Conservation (phyloP, 2,113 vertebrate species). For the crab-eating macaque (Macaca fascicularis) region DNA sequence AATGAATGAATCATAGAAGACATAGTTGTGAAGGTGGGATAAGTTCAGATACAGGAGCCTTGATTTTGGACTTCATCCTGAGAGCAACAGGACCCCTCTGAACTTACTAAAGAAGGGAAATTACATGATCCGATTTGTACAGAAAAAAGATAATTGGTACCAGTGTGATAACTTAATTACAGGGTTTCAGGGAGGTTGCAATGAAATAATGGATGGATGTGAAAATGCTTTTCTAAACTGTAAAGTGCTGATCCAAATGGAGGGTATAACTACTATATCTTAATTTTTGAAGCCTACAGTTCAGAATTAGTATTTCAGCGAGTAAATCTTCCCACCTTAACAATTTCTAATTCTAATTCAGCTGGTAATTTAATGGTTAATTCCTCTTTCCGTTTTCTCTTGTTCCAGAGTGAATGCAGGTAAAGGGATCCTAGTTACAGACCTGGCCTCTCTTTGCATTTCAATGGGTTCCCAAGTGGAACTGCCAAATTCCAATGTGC, state of each 20-base stretch:
- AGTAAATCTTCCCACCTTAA: not conserved
- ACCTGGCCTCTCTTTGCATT: conserved; percentile 78
- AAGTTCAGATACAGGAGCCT: not conserved
- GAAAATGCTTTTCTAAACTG: conserved; percentile 37
- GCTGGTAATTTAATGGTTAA: conserved; percentile 64
- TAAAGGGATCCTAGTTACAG: conserved; percentile 58
- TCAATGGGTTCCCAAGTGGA: conserved; percentile 62
- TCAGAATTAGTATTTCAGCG: not conserved
- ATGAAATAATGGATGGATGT: conserved; percentile 50
- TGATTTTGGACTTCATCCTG: not conserved
- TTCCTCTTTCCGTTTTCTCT: conserved; percentile 48
- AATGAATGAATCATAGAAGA: not conserved
- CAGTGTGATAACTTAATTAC: conserved; percentile 37
- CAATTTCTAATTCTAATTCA: conserved; percentile 11
- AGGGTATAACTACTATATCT: not conserved
- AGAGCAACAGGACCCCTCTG: not conserved
- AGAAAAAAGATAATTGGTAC: conserved; percentile 23
- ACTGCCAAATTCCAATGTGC: conserved; percentile 62
- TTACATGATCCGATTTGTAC: conserved; percentile 3
- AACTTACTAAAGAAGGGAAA: not conserved
- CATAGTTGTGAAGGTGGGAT: not conserved
- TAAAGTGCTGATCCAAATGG: conserved; percentile 18
- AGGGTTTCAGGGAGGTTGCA: conserved; percentile 26
- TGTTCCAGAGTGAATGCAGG: conserved; percentile 63
- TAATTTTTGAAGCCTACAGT: not conserved